These are phyloP conservation scores for Aphrocallistes beatrix DNA, from an alignment of 37 sponge, comb jelly and placozoan genomes.

Conservation along the genomic window DNA sequence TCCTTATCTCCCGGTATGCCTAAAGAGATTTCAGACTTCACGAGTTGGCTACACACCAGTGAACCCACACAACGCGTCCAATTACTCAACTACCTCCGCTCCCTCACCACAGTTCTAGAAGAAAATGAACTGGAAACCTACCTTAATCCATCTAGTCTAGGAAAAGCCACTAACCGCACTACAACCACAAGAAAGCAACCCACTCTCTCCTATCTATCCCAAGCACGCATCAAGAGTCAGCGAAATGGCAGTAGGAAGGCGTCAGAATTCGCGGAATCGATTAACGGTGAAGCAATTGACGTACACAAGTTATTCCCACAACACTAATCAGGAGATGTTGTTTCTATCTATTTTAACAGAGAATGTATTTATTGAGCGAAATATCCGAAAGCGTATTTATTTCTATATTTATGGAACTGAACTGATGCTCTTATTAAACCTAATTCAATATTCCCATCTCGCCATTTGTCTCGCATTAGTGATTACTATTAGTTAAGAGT, in stretches of 20 bases:
- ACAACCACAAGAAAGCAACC: neutral
- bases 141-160: neutral
- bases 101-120: neutral
- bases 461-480: too few relatives aligned
- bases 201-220: neutral
- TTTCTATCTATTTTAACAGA: too few relatives aligned
- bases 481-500: too few relatives aligned
- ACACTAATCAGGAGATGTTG: too few relatives aligned
- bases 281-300: neutral
- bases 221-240: neutral
- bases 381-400: too few relatives aligned
- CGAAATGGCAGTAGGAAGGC: neutral
- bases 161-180: neutral
- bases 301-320: constrained; percentile 10
- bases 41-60: neutral
- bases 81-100: neutral
- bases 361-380: too few relatives aligned
- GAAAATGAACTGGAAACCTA: neutral
- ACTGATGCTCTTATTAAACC: too few relatives aligned
- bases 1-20: neutral
- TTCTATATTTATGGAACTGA: too few relatives aligned
- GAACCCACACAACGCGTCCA: constrained; percentile 5
- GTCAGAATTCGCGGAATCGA: neutral
- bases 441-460: too few relatives aligned
- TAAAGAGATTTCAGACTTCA: constrained; percentile 12